These are phyloP conservation scores for Scolopax bukidnonensis DNA, from an alignment of 2,797 vertebrate species.

Conservation along the genomic window DNA sequence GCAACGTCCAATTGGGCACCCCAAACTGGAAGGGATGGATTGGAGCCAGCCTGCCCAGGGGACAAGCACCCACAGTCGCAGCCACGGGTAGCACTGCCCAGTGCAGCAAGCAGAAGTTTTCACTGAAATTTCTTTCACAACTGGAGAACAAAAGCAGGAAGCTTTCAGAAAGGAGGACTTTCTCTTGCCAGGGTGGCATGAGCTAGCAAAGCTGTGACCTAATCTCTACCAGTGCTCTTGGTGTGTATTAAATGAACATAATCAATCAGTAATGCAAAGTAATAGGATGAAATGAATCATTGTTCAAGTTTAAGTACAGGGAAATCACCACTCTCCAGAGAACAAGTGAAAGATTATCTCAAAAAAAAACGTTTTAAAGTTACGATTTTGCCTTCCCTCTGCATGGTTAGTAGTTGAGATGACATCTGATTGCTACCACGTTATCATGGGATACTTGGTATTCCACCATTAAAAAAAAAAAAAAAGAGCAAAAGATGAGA, in stretches of 20 bases:
- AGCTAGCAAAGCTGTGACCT: background rate
- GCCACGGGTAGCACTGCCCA: background rate
- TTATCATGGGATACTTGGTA: background rate
- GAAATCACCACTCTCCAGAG: background rate
- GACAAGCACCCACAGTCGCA: fast-evolving
- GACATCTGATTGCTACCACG: background rate
- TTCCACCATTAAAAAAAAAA: background rate
- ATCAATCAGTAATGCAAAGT: background rate
- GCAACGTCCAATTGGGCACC: background rate
- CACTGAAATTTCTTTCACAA: background rate
- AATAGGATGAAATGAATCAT: background rate
- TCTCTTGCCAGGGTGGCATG: background rate
- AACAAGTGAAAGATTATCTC: background rate
- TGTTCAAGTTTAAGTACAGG: background rate
- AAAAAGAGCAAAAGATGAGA: background rate
- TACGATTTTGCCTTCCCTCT: background rate
- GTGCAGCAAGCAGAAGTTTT: background rate
- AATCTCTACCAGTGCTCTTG: background rate
- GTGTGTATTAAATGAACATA: background rate
- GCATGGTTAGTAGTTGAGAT: background rate
- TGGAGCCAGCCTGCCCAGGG: background rate
- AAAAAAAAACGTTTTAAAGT: background rate
- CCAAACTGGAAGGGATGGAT: background rate
- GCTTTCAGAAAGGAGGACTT: background rate
- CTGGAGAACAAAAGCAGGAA: background rate